Evolutionary conservation across 2,113 vertebrate species (phyloP).

Genomic region (Oncorhynchus gorbuscha): DNA sequence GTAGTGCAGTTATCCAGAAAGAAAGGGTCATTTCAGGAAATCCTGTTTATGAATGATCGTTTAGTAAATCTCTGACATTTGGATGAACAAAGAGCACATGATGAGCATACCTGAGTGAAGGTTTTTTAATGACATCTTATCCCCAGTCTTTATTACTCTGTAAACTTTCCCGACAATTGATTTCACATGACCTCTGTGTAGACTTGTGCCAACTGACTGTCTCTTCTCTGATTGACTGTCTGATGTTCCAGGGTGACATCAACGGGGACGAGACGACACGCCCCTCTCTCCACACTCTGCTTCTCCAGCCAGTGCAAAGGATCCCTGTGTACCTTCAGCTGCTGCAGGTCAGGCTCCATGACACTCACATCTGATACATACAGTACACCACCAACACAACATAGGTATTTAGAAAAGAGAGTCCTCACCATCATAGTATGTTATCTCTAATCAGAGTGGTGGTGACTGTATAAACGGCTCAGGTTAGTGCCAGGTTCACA

Average conservation of each 20-base stretch:
- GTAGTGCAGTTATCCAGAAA: too few relatives aligned
- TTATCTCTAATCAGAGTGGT: too few relatives aligned
- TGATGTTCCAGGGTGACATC: slow-evolving; percentile 64
- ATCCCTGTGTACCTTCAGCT: slow-evolving; percentile 93
- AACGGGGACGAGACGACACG: slow-evolving; percentile 85
- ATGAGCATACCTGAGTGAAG: not conserved
- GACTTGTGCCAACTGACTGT: not conserved
- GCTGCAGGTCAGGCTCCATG: slow-evolving; percentile 78
- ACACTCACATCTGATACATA: not conserved
- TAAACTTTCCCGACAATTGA: not conserved
- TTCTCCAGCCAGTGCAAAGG: slow-evolving; percentile 92
- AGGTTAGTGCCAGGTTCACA: too few relatives aligned
- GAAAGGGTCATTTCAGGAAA: too few relatives aligned
- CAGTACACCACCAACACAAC: not conserved
- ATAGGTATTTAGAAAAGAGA: not conserved
- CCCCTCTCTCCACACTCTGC: slow-evolving; percentile 87
- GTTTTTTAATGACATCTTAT: too few relatives aligned
- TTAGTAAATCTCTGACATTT: too few relatives aligned
- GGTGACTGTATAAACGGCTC: too few relatives aligned
- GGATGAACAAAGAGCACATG: slow-evolving; percentile 1
- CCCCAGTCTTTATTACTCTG: not conserved
- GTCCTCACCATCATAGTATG: not conserved
- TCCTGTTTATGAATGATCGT: too few relatives aligned
- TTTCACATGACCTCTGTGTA: slow-evolving; percentile 1
- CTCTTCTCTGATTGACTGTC: slow-evolving; percentile 17